Evolutionary conservation across 2,888 invertebrate species (phyloP).

Genomic region (Macrosiphum euphorbiae): DNA sequence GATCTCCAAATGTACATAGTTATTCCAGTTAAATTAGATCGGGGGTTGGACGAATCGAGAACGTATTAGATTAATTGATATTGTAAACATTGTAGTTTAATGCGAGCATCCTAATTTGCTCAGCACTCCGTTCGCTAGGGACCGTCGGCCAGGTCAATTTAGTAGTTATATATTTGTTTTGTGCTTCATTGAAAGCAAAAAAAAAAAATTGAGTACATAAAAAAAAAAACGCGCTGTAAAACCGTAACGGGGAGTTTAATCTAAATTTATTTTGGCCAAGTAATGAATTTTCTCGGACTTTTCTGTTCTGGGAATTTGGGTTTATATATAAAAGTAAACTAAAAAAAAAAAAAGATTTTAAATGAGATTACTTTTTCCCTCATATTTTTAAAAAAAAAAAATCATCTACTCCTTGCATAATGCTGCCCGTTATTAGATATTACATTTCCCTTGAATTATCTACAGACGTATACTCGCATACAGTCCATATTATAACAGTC

Average conservation of each 20-base stretch:
- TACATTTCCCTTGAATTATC: background rate
- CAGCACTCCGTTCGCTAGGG: background rate
- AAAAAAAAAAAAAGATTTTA: constrained; percentile 40
- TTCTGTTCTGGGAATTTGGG: constrained; percentile 53
- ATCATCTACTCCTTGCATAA: background rate
- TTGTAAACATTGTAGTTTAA: constrained; percentile 20
- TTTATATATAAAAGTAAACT: constrained; percentile 36
- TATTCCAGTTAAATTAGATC: background rate
- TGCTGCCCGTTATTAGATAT: background rate
- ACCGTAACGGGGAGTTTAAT: constrained; percentile 26
- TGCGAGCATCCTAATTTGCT: background rate
- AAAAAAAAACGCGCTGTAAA: background rate
- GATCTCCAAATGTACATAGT: background rate
- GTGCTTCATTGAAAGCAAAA: constrained; percentile 12
- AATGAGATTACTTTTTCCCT: constrained; percentile 39
- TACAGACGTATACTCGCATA: background rate
- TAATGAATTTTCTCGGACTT: constrained; percentile 60
- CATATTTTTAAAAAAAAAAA: background rate
- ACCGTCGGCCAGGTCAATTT: background rate
- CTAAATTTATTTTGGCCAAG: constrained; percentile 49
- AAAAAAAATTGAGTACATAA: constrained; percentile 12
- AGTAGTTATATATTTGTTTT: constrained; percentile 8
- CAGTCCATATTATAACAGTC: too few species aligned
- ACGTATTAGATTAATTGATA: background rate
- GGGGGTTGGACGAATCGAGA: background rate